Evolutionary conservation across 2,888 invertebrate genomes (phyloP).

Genomic region (Hypomecis atomaria): DNA sequence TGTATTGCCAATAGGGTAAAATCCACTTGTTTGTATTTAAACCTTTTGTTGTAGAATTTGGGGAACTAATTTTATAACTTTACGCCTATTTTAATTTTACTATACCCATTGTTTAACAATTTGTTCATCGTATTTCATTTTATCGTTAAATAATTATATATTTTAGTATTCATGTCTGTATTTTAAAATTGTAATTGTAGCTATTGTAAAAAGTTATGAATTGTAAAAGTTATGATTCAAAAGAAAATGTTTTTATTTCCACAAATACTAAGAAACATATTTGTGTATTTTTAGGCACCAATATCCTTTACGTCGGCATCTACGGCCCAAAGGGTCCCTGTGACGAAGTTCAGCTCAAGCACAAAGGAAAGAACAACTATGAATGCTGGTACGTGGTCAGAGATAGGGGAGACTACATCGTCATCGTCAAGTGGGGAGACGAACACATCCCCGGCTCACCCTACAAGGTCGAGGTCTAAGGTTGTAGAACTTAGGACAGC

Average conservation of each 20-base stretch:
- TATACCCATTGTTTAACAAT: too few species aligned
- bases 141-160: too few species aligned
- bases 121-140: too few species aligned
- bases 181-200: too few species aligned
- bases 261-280: too few species aligned
- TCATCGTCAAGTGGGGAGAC: conserved; percentile 98
- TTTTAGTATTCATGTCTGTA: too few species aligned
- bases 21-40: too few species aligned
- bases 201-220: too few species aligned
- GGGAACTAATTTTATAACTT: too few species aligned
- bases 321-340: conserved; percentile 98
- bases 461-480: conserved; percentile 93
- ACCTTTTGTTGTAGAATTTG: too few species aligned
- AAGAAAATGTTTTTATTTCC: neutral
- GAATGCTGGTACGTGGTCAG: conserved; percentile 96
- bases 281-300: conserved; percentile 88
- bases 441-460: conserved; percentile 99
- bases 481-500: conserved; percentile 33
- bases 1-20: too few species aligned
- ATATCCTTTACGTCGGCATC: conserved; percentile 97
- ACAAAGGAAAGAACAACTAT: conserved; percentile 96
- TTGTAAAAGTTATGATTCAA: neutral
- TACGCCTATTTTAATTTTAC: too few species aligned
- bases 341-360: conserved; percentile 97
- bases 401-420: conserved; percentile 97